Evolutionary conservation across 1,140 invertebrate species (phyloP), one percentile per base, ranked within the genome.

Genomic region (Lordiphosa stackelbergi): DNA sequence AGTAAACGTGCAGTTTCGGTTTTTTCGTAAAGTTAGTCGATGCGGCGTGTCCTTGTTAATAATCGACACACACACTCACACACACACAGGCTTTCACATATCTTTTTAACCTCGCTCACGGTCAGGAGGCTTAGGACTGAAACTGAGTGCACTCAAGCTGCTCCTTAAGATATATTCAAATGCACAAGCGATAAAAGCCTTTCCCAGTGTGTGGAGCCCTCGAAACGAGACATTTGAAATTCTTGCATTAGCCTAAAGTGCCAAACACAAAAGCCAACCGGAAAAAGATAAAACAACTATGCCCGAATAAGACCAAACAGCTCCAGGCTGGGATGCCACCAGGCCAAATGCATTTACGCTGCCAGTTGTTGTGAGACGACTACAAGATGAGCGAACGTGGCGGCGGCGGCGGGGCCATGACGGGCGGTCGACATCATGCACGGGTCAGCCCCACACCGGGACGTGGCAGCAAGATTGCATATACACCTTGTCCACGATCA

Each of bases 401-500:
- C 31, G 65, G 64, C 43, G 54, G 55, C 45, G 73, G 52, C 43
- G 68, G 71, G 31, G 70, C 66, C 43, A 41, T 69, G 31, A 66
- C 43, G 4, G 34, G 47, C 10, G 37, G 85, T 41, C 78, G 88
- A 19, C 19, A 19, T 5, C 74, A 88, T 60, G 72, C 87, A 19
- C 75, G 87, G 6, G 79, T 88, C 24, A 87, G 87, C 37, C 90
- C 90, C 66, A 90, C 89, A 71, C 89, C 88, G 53, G 88, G 88
- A 49, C 89, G 90, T 56, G 89, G 89, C 71, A 89, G 89, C 48
- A 88, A 87, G 64, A 77, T 83, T 51, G 90, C 90, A 62, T 91
- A 91, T 71, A 78, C 89, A 31, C 90, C 90, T 36, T 91, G 90
- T 73, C 90, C 90, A 35, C 69, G 90, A 41, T 90, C 89, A 8